Percentiles rank a stretch among this genome's conserved stretches.
Evolutionary conservation across 2,113 vertebrate genomes (phyloP).

Genomic region (Neogale vison): DNA sequence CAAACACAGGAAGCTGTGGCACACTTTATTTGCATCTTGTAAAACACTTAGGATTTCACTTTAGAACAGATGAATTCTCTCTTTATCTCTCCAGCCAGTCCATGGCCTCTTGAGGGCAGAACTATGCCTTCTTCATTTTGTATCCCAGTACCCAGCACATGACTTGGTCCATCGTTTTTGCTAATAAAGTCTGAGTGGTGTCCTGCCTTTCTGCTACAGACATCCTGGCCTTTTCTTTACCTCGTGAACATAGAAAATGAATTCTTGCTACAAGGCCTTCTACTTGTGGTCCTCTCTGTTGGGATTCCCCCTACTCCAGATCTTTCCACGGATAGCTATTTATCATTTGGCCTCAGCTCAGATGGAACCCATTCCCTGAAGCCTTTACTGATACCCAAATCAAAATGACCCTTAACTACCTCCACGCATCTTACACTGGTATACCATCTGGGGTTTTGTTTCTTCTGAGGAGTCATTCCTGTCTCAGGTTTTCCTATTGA

Average conservation of each 20-base stretch:
- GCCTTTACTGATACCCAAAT: neutral
- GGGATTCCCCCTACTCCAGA: neutral
- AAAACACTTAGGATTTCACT: neutral
- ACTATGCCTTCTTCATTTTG: neutral
- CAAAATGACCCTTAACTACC: neutral
- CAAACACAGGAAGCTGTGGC: neutral
- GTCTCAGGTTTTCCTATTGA: neutral
- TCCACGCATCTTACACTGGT: fast-evolving
- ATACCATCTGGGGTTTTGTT: neutral
- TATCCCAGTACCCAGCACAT: neutral
- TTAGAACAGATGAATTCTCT: neutral
- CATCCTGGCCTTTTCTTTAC: neutral
- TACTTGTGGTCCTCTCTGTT: neutral
- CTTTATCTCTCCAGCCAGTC: neutral
- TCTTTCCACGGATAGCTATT: neutral
- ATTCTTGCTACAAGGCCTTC: neutral
- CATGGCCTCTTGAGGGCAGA: neutral
- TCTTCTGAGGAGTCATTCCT: neutral
- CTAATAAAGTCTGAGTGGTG: neutral
- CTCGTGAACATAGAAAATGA: neutral
- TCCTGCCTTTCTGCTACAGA: neutral
- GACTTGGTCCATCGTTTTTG: neutral
- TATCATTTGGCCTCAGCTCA: neutral
- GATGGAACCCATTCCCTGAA: neutral
- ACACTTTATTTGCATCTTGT: neutral